phyloP scores from a whole-genome alignment of 2,797 vertebrate species.

The Acrossocheilus wenchowensis region DNA sequence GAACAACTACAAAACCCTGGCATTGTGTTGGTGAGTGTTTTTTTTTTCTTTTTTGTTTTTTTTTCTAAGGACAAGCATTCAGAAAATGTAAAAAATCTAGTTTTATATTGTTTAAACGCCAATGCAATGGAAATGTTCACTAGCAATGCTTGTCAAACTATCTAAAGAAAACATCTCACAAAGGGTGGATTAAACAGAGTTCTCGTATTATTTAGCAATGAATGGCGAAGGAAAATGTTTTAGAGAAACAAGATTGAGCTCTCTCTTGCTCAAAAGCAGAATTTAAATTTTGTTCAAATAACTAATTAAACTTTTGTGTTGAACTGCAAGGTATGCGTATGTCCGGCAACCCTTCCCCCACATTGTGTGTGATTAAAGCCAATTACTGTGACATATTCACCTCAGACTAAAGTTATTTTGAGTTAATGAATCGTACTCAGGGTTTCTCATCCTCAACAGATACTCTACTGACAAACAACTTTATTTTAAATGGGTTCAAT shows the following conservation, averaged over 20 bases:
- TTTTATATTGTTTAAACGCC: background rate
- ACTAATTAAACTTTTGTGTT: background rate
- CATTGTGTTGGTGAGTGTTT: background rate
- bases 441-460: constrained; percentile 9
- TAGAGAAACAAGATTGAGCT: background rate
- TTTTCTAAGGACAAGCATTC: background rate
- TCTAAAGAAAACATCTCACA: background rate
- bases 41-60: background rate
- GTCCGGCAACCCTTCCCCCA: background rate
- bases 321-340: background rate
- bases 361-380: background rate
- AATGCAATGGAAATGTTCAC: background rate
- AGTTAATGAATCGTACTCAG: background rate
- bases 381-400: background rate
- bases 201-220: background rate
- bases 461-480: constrained; percentile 4
- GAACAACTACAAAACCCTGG: background rate
- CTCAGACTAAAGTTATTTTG: constrained; percentile 14
- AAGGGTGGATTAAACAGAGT: background rate
- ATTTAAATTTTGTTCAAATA: background rate
- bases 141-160: background rate
- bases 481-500: constrained; percentile 19
- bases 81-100: background rate
- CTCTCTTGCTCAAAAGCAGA: background rate
- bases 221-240: background rate